Evolutionary conservation across 2,797 vertebrate species (phyloP).

Genomic region (Acanthis flammea): DNA sequence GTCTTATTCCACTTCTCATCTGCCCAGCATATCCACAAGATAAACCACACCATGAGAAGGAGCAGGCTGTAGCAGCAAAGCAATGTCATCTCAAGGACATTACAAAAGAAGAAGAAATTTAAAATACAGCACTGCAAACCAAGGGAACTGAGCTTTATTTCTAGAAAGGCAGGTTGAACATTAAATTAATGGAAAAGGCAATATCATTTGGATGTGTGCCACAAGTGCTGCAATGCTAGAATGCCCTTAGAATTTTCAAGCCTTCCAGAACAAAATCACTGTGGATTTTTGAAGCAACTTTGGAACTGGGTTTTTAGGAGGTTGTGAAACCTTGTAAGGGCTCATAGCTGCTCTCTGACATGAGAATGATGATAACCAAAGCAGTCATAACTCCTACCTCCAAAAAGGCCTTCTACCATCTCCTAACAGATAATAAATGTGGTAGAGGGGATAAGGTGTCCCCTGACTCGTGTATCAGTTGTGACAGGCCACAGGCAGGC

Average conservation of each 20-base stretch:
- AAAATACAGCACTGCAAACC: neutral
- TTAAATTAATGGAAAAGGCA: conserved; percentile 21
- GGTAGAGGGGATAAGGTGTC: neutral
- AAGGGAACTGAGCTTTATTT: neutral
- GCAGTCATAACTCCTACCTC: neutral
- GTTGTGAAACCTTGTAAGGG: neutral
- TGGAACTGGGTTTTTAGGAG: neutral
- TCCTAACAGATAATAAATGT: neutral
- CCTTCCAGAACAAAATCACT: neutral
- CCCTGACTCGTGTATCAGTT: neutral
- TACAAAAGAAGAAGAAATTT: neutral
- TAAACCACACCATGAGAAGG: neutral
- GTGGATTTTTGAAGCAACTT: neutral
- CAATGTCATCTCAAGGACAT: neutral
- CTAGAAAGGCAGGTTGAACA: neutral
- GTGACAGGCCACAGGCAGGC: neutral
- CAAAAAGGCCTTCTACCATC: neutral
- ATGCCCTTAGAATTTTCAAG: neutral
- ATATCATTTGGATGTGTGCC: neutral
- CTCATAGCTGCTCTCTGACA: neutral
- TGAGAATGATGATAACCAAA: neutral
- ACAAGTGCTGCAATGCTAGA: neutral
- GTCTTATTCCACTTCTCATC: neutral
- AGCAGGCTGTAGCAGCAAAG: neutral
- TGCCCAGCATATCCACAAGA: neutral